Evolutionary conservation across 2,888 invertebrate species (phyloP).

Genomic region (Tinea trinotella): DNA sequence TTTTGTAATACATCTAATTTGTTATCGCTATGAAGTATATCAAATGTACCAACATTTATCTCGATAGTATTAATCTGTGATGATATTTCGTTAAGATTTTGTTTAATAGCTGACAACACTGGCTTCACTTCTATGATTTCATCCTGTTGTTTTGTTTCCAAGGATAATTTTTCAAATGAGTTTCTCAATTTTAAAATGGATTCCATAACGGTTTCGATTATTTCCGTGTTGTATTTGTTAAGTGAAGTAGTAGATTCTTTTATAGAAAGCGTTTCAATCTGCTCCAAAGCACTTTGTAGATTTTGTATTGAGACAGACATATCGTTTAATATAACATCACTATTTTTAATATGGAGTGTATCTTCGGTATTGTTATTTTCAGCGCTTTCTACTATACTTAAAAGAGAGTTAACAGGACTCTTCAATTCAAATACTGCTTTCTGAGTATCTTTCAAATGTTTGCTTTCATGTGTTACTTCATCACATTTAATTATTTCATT

Average conservation of each 20-base stretch:
- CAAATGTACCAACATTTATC: conserved; percentile 44
- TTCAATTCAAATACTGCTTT: conserved; percentile 54
- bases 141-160: conserved; percentile 35
- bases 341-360: conserved; percentile 35
- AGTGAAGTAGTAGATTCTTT: conserved; percentile 57
- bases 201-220: conserved; percentile 75
- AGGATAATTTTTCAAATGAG: conserved; percentile 65
- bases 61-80: conserved; percentile 42
- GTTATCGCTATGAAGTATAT: conserved; percentile 55
- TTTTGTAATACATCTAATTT: conserved; percentile 55
- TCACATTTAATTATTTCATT: conserved; percentile 40
- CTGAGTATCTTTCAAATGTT: conserved; percentile 54
- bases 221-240: conserved; percentile 68
- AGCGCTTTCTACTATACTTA: conserved; percentile 46
- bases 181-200: conserved; percentile 75
- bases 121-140: conserved; percentile 41
- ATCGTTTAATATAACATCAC: conserved; percentile 50
- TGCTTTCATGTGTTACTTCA: conserved; percentile 40
- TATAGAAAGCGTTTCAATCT: conserved; percentile 64
- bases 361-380: conserved; percentile 36
- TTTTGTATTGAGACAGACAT: conserved; percentile 65
- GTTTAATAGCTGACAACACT: conserved; percentile 41
- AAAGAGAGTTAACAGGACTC: conserved; percentile 45
- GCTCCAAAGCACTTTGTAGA: conserved; percentile 57
- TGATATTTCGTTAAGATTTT: conserved; percentile 47